phyloP scores from a whole-genome alignment of 1,140 invertebrate species.

The Drosophila mayri region DNA sequence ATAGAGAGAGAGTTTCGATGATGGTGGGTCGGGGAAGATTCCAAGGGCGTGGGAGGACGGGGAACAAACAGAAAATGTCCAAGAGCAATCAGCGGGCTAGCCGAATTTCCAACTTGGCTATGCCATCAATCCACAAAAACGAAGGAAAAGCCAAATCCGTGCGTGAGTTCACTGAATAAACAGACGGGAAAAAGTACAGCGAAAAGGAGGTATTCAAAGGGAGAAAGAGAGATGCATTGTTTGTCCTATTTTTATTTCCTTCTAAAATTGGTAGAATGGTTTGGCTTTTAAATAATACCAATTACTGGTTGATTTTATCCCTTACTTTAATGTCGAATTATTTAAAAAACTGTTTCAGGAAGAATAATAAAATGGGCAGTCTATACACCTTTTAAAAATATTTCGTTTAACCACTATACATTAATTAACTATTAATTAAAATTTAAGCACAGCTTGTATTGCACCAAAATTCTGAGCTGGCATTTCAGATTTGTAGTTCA shows the following conservation, averaged over 20 bases:
- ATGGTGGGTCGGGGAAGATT: slow-evolving; percentile 7
- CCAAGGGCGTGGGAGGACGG: neutral
- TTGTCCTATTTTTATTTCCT: slow-evolving; percentile 7
- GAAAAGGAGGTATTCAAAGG: slow-evolving; percentile 10
- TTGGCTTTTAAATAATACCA: neutral
- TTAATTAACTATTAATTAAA: neutral
- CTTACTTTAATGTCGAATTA: neutral
- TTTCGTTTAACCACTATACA: neutral
- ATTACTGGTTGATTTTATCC: neutral
- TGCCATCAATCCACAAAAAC: slow-evolving; percentile 73
- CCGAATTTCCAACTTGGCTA: slow-evolving; percentile 42
- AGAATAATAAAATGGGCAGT: neutral
- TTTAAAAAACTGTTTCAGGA: neutral
- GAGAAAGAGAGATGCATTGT: slow-evolving; percentile 6
- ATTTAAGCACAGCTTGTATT: too few relatives aligned
- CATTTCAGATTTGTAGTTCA: too few relatives aligned
- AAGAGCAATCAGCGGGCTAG: slow-evolving; percentile 60
- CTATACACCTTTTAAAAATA: neutral
- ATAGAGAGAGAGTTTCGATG: slow-evolving; percentile 19
- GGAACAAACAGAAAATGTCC: slow-evolving; percentile 54
- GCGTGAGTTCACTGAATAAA: slow-evolving; percentile 72
- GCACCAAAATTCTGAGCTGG: too few relatives aligned
- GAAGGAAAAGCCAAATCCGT: slow-evolving; percentile 66
- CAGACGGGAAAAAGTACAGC: slow-evolving; percentile 47
- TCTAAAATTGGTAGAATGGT: neutral